These are phyloP conservation scores for Emydura subglobosa DNA, from an alignment of 2,113 vertebrate genomes.

Conservation along the genomic window DNA sequence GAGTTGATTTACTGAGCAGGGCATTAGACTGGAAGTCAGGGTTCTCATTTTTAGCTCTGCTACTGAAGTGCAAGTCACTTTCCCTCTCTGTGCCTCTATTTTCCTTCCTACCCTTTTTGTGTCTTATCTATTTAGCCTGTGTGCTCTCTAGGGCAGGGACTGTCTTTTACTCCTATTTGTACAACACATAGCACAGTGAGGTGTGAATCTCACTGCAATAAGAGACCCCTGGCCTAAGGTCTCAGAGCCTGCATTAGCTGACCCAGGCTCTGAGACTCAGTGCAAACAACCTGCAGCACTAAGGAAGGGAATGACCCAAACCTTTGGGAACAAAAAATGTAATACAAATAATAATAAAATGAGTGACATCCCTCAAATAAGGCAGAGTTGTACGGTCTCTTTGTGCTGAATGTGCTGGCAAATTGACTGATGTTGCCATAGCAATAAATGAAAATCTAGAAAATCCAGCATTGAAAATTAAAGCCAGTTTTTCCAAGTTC, in stretches of 20 bases:
- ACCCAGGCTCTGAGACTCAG: not conserved
- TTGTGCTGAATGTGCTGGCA: conserved; percentile 22
- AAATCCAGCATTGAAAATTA: conserved; percentile 33
- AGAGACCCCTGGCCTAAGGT: not conserved
- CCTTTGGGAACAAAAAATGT: not conserved
- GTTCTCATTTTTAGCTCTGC: not conserved
- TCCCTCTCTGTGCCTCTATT: not conserved
- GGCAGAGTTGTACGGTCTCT: not conserved
- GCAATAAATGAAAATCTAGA: not conserved
- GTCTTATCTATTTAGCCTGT: conserved; percentile 30
- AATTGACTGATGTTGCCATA: conserved; percentile 23
- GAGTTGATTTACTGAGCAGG: not conserved
- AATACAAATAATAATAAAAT: conserved; percentile 73
- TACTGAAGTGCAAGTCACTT: not conserved
- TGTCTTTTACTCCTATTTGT: not conserved
- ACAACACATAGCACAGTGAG: conserved; percentile 36
- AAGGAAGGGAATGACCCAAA: not conserved
- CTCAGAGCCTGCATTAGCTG: not conserved
- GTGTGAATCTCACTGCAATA: not conserved
- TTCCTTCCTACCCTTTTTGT: not conserved
- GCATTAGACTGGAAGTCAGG: not conserved
- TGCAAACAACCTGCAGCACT: not conserved
- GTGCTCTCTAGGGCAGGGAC: not conserved
- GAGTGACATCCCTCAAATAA: conserved; percentile 60
- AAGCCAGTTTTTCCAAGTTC: conserved; percentile 37